Evolutionary conservation across 2,797 vertebrate species (phyloP).

Genomic region (Lagodon rhomboides): DNA sequence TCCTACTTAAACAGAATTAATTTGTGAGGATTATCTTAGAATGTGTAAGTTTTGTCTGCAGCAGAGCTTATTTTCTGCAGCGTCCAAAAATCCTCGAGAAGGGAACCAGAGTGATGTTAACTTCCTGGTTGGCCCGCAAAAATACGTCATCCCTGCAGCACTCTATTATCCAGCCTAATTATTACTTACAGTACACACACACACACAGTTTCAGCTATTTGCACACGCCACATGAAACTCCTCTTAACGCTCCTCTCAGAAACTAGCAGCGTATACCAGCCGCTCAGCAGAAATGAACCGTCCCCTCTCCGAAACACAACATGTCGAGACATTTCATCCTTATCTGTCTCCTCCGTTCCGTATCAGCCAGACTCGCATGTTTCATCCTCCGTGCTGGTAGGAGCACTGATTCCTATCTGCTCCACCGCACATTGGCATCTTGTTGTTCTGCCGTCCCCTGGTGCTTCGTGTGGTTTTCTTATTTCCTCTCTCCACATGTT

Average conservation of each 20-base stretch:
- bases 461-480: constrained; percentile 40
- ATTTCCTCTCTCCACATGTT: constrained; percentile 17
- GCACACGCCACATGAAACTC: neutral
- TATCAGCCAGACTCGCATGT: constrained; percentile 47
- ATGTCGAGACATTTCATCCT: constrained; percentile 66
- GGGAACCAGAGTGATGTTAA: too few species aligned
- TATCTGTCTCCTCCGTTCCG: constrained; percentile 55
- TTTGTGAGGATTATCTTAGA: too few species aligned
- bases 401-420: constrained; percentile 65
- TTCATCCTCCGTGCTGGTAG: constrained; percentile 43
- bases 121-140: too few species aligned
- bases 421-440: constrained; percentile 32
- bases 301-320: constrained; percentile 41
- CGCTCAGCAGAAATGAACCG: constrained; percentile 21
- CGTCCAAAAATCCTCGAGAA: too few species aligned
- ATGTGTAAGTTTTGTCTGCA: too few species aligned
- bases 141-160: too few species aligned
- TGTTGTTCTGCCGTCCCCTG: constrained; percentile 26
- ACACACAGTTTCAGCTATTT: neutral
- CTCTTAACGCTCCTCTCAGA: neutral
- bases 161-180: neutral
- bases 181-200: neutral
- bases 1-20: too few species aligned
- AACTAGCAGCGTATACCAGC: constrained; percentile 23
- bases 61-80: too few species aligned